phyloP scores from a whole-genome alignment of 1,140 invertebrate species.

The Brachystomella parvula region DNA sequence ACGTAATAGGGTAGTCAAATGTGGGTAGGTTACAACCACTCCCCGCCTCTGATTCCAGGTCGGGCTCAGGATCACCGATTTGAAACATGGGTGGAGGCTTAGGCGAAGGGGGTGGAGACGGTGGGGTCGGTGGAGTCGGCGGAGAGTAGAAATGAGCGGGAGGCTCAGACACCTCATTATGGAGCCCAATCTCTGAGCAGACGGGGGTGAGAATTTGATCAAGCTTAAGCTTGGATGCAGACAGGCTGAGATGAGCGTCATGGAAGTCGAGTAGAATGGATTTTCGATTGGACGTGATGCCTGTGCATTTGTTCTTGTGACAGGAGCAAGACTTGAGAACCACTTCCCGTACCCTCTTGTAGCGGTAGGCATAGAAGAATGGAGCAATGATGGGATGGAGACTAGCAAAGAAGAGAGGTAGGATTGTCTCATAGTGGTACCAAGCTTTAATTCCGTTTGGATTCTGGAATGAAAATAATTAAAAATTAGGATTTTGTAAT shows the following conservation, averaged over 20 bases:
- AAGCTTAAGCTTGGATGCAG: too few species aligned
- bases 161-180: neutral
- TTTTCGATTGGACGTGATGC: neutral
- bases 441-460: neutral
- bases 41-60: neutral
- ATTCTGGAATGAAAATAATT: neutral
- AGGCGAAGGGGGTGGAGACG: neutral
- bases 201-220: neutral
- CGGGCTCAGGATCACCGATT: neutral
- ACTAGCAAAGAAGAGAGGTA: slow-evolving; percentile 9
- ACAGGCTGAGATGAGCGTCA: neutral
- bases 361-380: slow-evolving; percentile 30
- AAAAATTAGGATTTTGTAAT: neutral
- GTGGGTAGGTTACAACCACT: neutral
- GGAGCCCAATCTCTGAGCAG: neutral
- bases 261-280: neutral
- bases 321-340: neutral
- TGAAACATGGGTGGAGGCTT: neutral
- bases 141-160: too few species aligned
- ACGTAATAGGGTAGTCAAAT: too few species aligned
- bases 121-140: neutral
- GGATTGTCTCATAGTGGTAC: neutral
- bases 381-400: slow-evolving; percentile 24
- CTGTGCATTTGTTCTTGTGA: neutral
- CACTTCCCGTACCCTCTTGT: slow-evolving; percentile 21